Evolutionary conservation across 2,113 vertebrate genomes (phyloP), one percentile per base, ranked within the genome.

Genomic region (Pelecanus crispus): DNA sequence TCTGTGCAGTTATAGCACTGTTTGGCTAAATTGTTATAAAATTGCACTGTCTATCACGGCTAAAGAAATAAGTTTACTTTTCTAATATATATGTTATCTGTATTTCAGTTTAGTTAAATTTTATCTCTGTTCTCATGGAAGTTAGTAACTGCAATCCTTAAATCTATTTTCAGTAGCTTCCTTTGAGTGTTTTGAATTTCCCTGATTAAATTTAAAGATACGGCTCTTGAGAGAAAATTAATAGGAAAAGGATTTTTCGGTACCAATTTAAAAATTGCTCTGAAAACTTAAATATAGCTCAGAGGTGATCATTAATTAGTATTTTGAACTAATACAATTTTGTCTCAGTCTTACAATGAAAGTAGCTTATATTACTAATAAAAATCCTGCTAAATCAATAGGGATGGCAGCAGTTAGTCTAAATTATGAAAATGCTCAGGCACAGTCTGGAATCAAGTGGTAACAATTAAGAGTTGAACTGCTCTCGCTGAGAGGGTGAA

Each of bases 391-490:
- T 53, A 89, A 81, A 79, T 75, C 20, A 56, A 24, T 32, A 42
- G 36, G 7, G 28, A 14, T 61, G 44, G 47, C 72, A 81, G 55
- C 31, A 88, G 75, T 95, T 86, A 84, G 47, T 86, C 61, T 79
- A 29, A 81, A 29, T 83, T 67, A 65, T 29, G 52, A 74, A 81
- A 85, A 63, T 52, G 24, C 86, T 95, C 71, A 32, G 56, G 40
- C 56, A 34, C 19, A 22, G 34, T 40, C 44, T 92, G 68, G 56
- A 93, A 78, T 91, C 44, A 53, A 75, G 66, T 81, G 58, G 17
- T 86, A 50, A 63, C 77, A 65, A 72, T 68, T 88, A 81, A 63
- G 86, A 80, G 67, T 73, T 92, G 92, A 95, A 94, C 67, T 83
- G 47, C 25, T 81, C 84, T 96, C 24, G 26, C 53, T n/a, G 40